Conservation (phyloP, 1,140 invertebrate genomes). For the Anagrus nilaparvatae region DNA sequence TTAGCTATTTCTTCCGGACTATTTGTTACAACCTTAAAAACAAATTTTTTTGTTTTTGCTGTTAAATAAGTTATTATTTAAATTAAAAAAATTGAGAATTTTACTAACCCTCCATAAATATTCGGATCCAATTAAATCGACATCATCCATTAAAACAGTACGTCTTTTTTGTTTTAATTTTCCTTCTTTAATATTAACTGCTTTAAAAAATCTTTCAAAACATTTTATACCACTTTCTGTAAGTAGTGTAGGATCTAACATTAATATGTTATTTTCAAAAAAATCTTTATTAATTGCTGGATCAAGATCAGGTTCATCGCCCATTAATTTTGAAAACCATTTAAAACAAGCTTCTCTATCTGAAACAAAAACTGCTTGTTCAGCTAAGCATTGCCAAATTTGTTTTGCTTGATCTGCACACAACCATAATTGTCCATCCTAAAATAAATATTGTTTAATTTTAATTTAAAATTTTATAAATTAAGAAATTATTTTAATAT, state of each 20-base stretch:
- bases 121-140: slow-evolving; percentile 89
- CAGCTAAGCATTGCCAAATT: slow-evolving; percentile 94
- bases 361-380: slow-evolving; percentile 80
- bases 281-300: slow-evolving; percentile 94
- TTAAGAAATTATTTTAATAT: neutral
- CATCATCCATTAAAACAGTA: slow-evolving; percentile 70
- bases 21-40: slow-evolving; percentile 67
- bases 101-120: slow-evolving; percentile 84
- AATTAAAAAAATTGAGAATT: neutral
- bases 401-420: slow-evolving; percentile 94
- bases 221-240: slow-evolving; percentile 95
- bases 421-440: slow-evolving; percentile 89
- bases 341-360: slow-evolving; percentile 96
- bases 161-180: slow-evolving; percentile 82
- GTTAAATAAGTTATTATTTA: slow-evolving; percentile 2
- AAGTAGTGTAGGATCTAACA: slow-evolving; percentile 80
- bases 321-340: slow-evolving; percentile 99
- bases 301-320: slow-evolving; percentile 92
- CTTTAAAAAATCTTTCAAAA: slow-evolving; percentile 92
- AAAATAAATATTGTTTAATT: slow-evolving; percentile 8
- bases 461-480: neutral
- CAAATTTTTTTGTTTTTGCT: slow-evolving; percentile 8
- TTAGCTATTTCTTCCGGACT: slow-evolving; percentile 85
- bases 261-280: slow-evolving; percentile 91
- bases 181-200: slow-evolving; percentile 90